phyloP scores from a whole-genome alignment of 1,140 invertebrate species.

The Trigoniulus corallinus region DNA sequence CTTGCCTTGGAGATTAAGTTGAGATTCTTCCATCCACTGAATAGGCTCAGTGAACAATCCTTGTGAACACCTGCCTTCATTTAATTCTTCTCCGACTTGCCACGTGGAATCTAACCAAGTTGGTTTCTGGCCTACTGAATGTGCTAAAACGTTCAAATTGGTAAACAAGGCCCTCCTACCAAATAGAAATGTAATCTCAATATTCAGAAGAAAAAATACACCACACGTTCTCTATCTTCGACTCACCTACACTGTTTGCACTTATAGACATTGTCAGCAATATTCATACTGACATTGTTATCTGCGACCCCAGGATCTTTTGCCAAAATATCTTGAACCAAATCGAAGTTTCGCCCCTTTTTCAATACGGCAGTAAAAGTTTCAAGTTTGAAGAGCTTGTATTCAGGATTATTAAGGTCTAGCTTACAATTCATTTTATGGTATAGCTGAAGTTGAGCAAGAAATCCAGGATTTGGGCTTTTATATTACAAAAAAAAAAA shows the following conservation, averaged over 20 bases:
- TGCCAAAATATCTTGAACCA: background rate
- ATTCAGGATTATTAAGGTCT: constrained; percentile 49
- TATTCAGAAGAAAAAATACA: background rate
- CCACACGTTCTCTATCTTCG: too few relatives aligned
- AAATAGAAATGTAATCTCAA: background rate
- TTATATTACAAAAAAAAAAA: too few relatives aligned
- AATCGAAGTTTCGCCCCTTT: constrained; percentile 28
- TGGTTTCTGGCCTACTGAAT: background rate
- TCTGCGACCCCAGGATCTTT: background rate
- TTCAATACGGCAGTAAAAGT: constrained; percentile 60
- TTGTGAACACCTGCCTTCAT: background rate
- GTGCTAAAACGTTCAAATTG: background rate
- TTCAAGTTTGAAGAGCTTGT: constrained; percentile 54
- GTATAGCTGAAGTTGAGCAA: constrained; percentile 55
- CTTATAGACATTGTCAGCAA: background rate
- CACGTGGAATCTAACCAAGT: background rate
- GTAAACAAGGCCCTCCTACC: background rate
- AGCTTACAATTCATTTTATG: constrained; percentile 53
- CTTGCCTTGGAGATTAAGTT: background rate
- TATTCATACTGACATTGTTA: background rate
- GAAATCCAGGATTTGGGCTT: constrained; percentile 52
- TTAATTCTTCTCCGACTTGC: background rate
- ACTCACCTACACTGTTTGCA: background rate
- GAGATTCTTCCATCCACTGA: background rate
- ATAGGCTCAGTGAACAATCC: background rate